These are phyloP conservation scores for Rhagonycha lutea DNA, from an alignment of 2,888 invertebrate species.

Conservation along the genomic window DNA sequence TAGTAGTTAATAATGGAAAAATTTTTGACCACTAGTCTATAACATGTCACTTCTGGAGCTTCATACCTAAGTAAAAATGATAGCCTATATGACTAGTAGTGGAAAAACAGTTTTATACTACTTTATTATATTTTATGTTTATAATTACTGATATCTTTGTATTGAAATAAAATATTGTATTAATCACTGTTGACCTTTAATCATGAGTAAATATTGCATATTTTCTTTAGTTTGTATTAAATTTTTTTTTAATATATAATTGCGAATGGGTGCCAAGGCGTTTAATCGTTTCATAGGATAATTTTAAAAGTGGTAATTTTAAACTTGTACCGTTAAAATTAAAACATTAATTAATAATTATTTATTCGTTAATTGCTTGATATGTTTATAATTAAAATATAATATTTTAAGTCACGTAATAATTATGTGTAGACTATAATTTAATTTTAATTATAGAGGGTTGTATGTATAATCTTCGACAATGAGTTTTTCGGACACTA, in stretches of 20 bases:
- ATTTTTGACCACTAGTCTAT: too few species aligned
- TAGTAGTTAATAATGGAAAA: too few species aligned
- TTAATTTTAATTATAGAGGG: background rate
- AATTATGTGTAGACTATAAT: background rate
- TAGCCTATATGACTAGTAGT: too few species aligned
- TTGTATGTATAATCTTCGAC: background rate
- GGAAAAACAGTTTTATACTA: too few species aligned
- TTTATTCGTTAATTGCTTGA: background rate
- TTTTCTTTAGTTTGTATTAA: background rate
- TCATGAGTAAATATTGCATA: background rate
- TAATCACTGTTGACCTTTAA: background rate
- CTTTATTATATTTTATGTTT: too few species aligned
- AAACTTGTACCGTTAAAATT: background rate
- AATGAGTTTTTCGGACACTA: background rate
- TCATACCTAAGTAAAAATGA: too few species aligned
- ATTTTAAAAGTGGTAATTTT: background rate
- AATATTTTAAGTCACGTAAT: background rate
- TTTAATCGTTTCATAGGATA: background rate
- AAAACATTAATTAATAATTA: background rate
- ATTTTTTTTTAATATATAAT: background rate
- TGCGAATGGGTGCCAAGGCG: background rate
- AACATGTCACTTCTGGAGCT: too few species aligned
- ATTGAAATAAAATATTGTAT: background rate
- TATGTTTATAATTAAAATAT: background rate
- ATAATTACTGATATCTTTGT: too few species aligned